Evolutionary conservation across 30 jellyfish, hydroid and myxozoan genomes (phyloP).

Genomic region (Chrysaora quinquecirrha): DNA sequence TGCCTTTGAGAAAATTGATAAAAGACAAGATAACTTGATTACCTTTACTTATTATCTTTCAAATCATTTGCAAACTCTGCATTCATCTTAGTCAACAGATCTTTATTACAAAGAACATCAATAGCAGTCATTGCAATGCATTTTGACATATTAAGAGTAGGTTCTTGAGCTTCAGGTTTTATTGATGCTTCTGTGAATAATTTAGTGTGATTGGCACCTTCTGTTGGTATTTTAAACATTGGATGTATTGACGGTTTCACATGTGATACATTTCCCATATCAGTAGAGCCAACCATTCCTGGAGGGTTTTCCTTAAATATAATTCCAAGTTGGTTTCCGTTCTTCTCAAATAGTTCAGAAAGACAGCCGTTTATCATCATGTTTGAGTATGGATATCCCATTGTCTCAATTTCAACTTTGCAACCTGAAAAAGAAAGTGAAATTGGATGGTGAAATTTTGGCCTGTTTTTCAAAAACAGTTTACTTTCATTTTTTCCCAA

Average conservation of each 20-base stretch:
- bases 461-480: too few species aligned
- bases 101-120: constrained; percentile 55
- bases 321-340: constrained; percentile 56
- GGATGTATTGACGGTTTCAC: constrained; percentile 93
- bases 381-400: constrained; percentile 60
- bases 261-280: constrained; percentile 97
- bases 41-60: constrained; percentile 4
- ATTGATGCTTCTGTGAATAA: constrained; percentile 85
- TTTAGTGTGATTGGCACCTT: constrained; percentile 76
- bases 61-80: constrained; percentile 26
- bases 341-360: constrained; percentile 51
- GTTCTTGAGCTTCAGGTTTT: constrained; percentile 69
- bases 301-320: constrained; percentile 57
- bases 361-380: constrained; percentile 62
- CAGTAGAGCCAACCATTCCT: constrained; percentile 86
- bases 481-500: too few species aligned
- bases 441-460: background rate
- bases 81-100: constrained; percentile 26
- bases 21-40: too few species aligned
- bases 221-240: constrained; percentile 71
- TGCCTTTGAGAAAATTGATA: too few species aligned
- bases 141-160: constrained; percentile 60
- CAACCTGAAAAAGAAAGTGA: constrained; percentile 55
- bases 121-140: constrained; percentile 72
- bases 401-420: constrained; percentile 40